Evolutionary conservation across 2,113 vertebrate species (phyloP).

Genomic region (Mesoclemmys tuberculata): DNA sequence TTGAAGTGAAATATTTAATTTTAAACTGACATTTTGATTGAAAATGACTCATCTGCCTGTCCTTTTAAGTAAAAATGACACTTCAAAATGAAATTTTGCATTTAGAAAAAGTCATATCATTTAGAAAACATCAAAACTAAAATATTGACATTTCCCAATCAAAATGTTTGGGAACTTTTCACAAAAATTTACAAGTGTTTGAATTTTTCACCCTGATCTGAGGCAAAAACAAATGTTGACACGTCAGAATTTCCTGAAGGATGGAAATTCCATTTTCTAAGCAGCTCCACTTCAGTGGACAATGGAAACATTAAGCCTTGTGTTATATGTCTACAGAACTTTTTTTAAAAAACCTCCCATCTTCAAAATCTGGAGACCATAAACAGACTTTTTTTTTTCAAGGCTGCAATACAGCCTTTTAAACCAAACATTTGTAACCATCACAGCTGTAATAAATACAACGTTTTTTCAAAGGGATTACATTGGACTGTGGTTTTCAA

Average conservation of each 20-base stretch:
- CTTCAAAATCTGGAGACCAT: slow-evolving; percentile 65
- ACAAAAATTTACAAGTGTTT: neutral
- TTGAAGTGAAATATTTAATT: neutral
- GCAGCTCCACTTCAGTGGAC: neutral
- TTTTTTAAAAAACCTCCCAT: slow-evolving; percentile 55
- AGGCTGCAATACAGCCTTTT: slow-evolving; percentile 55
- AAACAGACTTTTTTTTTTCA: slow-evolving; percentile 40
- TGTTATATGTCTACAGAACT: slow-evolving; percentile 30
- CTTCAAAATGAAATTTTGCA: neutral
- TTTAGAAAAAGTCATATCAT: neutral
- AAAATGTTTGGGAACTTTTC: neutral
- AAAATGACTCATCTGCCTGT: neutral
- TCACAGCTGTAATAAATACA: slow-evolving; percentile 63
- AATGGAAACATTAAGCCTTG: slow-evolving; percentile 46
- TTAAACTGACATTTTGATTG: neutral
- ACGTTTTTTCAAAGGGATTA: slow-evolving; percentile 56
- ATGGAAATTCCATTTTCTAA: slow-evolving; percentile 36
- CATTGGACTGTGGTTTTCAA: slow-evolving; percentile 66
- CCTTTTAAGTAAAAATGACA: neutral
- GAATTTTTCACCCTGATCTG: neutral
- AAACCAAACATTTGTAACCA: slow-evolving; percentile 66
- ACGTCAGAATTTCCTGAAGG: neutral
- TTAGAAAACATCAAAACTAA: slow-evolving; percentile 11
- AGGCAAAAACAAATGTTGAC: neutral
- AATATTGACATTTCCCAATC: neutral